These are phyloP conservation scores for Oriolus oriolus DNA, from an alignment of 2,113 vertebrate genomes.

Conservation along the genomic window DNA sequence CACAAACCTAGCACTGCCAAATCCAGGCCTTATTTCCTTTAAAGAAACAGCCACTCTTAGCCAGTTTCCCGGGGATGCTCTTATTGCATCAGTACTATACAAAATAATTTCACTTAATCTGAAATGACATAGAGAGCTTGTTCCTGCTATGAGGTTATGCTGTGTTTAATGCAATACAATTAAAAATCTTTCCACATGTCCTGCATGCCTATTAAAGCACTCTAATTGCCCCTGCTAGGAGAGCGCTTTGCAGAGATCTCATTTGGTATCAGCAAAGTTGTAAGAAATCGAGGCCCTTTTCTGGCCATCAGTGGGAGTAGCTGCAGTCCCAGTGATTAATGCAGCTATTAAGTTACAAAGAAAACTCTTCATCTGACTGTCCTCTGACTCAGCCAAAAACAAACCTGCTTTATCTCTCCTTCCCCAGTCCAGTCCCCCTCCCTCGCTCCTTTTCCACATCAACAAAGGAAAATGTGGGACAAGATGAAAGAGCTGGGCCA, in stretches of 20 bases:
- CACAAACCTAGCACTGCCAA: not conserved
- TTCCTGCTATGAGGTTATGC: not conserved
- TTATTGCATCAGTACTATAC: not conserved
- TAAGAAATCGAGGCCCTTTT: not conserved
- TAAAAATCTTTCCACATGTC: not conserved
- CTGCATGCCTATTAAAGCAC: not conserved
- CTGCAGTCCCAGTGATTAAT: conserved; percentile 2
- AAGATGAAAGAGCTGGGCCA: not conserved
- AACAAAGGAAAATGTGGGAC: not conserved
- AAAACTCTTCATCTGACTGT: conserved; percentile 24
- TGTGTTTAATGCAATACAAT: not conserved
- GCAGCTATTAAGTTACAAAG: not conserved
- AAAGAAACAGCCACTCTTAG: not conserved
- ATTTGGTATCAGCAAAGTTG: not conserved
- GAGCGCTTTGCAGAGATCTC: not conserved
- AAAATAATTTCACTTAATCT: not conserved
- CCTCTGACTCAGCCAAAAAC: conserved; percentile 43
- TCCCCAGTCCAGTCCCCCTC: not conserved
- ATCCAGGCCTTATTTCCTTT: not conserved
- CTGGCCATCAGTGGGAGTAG: not conserved
- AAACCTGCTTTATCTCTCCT: conserved; percentile 24
- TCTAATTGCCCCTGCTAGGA: not conserved
- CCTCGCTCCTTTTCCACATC: not conserved
- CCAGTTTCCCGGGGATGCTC: not conserved
- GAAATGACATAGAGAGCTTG: not conserved